These are phyloP conservation scores for Lamellibrachia luymesi DNA, from an alignment of 1,140 invertebrate species.

Conservation along the genomic window DNA sequence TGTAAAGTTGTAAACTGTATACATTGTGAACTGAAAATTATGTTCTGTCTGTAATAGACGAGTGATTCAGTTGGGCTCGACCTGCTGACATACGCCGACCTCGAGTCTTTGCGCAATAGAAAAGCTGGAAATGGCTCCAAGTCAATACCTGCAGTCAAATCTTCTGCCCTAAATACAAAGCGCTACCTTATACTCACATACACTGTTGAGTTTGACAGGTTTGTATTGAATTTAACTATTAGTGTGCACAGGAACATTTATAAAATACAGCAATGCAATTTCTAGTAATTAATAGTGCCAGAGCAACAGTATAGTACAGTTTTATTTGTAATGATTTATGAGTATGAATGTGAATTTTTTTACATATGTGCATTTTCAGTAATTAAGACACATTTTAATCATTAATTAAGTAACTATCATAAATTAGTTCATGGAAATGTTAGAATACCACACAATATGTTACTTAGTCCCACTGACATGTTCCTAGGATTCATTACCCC, in stretches of 20 bases:
- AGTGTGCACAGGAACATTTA: not conserved
- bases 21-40: not conserved
- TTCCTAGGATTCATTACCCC: constrained; percentile 55
- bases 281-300: not conserved
- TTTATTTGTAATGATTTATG: not conserved
- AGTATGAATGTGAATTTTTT: not conserved
- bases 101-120: constrained; percentile 50
- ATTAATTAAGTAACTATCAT: not conserved
- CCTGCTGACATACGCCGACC: constrained; percentile 53
- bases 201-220: constrained; percentile 58
- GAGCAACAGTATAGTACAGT: not conserved
- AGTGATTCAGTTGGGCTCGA: constrained; percentile 54
- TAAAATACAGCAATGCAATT: not conserved
- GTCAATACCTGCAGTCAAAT: constrained; percentile 36
- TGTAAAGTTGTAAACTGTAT: not conserved
- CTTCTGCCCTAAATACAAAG: constrained; percentile 47
- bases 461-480: not conserved
- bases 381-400: not conserved
- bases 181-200: constrained; percentile 56
- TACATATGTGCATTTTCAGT: not conserved
- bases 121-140: constrained; percentile 40
- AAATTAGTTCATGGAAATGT: not conserved
- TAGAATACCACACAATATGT: not conserved
- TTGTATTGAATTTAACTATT: not conserved
- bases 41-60: constrained; percentile 35